phyloP scores from a whole-genome alignment of 2,113 vertebrate genomes.

The Aleadryas rufinucha region DNA sequence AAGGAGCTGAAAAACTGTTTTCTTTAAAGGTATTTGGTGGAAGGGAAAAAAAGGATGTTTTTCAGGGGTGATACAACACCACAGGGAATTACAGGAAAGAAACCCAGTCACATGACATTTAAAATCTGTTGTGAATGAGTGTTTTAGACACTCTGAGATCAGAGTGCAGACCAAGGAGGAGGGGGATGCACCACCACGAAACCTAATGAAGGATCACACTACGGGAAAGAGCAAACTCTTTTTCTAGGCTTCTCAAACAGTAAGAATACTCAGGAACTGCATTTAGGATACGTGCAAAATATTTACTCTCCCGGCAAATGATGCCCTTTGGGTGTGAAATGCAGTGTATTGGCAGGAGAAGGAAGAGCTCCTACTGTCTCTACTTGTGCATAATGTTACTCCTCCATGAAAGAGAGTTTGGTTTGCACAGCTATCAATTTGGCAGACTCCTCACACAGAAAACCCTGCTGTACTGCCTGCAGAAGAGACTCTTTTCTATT shows the following conservation, averaged over 20 bases:
- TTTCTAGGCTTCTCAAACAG: not conserved
- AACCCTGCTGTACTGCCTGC: not conserved
- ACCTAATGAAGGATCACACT: not conserved
- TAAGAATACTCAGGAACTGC: not conserved
- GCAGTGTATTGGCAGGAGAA: not conserved
- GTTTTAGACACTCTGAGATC: not conserved
- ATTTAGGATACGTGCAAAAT: not conserved
- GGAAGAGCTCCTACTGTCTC: not conserved
- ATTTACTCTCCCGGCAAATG: not conserved
- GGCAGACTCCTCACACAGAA: not conserved
- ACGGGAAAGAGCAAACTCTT: not conserved
- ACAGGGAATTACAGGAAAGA: not conserved
- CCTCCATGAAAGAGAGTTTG: not conserved
- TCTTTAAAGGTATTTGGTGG: not conserved
- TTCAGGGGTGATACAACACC: not conserved
- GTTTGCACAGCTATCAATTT: not conserved
- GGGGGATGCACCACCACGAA: not conserved
- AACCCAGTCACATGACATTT: not conserved
- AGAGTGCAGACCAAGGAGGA: not conserved
- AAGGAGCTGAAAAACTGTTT: not conserved
- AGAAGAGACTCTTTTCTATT: not conserved
- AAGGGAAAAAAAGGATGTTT: not conserved
- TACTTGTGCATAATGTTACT: not conserved
- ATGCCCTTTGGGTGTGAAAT: not conserved
- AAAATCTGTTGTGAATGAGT: not conserved